Evolutionary conservation across 2,888 invertebrate genomes (phyloP).

Genomic region (Fabriciana adippe): DNA sequence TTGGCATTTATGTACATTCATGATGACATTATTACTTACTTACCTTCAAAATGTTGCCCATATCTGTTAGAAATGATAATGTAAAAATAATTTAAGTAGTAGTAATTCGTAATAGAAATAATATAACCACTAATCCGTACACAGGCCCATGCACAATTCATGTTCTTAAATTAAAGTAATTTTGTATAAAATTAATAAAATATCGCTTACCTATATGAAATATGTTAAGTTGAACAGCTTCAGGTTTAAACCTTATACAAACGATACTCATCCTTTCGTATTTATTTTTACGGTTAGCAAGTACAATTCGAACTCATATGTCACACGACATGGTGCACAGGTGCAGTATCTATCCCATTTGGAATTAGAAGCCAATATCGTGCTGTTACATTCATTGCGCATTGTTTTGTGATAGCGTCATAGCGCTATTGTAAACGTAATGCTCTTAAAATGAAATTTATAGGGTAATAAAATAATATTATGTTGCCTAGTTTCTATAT

Average conservation of each 20-base stretch:
- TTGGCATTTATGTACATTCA: too few species aligned
- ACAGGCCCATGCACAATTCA: too few species aligned
- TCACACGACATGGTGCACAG: constrained; percentile 57
- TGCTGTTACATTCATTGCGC: constrained; percentile 51
- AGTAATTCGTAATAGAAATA: too few species aligned
- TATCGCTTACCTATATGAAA: not conserved
- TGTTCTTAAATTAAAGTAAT: too few species aligned
- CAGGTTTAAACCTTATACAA: not conserved
- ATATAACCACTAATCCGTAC: too few species aligned
- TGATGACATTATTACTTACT: too few species aligned
- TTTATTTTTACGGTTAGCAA: constrained; percentile 46
- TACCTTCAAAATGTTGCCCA: too few species aligned
- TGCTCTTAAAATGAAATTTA: constrained; percentile 31
- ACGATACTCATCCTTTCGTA: constrained; percentile 22
- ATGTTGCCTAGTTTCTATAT: constrained; percentile 4
- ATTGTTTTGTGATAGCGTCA: constrained; percentile 38
- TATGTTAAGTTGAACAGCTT: not conserved
- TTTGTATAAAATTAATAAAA: too few species aligned
- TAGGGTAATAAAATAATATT: constrained; percentile 26
- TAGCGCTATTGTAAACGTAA: constrained; percentile 36
- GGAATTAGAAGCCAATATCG: constrained; percentile 73
- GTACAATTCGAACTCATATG: constrained; percentile 53
- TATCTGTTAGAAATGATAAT: too few species aligned
- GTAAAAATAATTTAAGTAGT: too few species aligned
- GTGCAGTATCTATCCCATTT: constrained; percentile 67